phyloP scores from a whole-genome alignment of 2,888 invertebrate species.

The Drepanosiphum platanoidis region DNA sequence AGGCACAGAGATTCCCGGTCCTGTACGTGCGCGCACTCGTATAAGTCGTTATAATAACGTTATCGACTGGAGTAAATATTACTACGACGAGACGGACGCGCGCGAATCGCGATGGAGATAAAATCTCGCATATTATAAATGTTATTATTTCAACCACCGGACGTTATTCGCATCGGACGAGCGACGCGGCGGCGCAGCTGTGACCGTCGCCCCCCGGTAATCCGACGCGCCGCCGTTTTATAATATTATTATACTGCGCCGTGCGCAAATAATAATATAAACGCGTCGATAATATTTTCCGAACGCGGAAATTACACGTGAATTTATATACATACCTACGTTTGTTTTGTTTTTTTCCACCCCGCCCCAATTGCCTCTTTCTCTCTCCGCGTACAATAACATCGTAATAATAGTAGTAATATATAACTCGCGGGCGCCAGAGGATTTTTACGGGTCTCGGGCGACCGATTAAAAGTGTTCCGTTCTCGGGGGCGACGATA shows the following conservation, averaged over 20 bases:
- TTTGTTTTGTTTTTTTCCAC: background rate
- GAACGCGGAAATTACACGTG: background rate
- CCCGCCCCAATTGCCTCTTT: background rate
- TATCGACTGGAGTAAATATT: too few relatives aligned
- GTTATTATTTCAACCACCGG: conserved; percentile 19
- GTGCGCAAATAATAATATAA: background rate
- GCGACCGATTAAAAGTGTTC: conserved; percentile 27
- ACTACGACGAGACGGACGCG: too few relatives aligned
- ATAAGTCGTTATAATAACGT: too few relatives aligned
- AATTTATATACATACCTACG: background rate
- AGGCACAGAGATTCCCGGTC: too few relatives aligned
- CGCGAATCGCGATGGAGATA: background rate
- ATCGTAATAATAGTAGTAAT: background rate
- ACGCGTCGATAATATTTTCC: background rate
- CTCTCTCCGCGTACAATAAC: background rate
- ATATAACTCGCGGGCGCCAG: background rate
- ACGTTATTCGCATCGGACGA: background rate
- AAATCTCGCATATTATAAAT: conserved; percentile 30
- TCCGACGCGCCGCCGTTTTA: background rate
- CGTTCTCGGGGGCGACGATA: background rate
- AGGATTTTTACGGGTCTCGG: conserved; percentile 39
- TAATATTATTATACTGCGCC: background rate
- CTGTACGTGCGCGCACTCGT: too few relatives aligned
- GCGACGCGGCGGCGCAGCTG: background rate
- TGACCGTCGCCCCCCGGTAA: background rate